phyloP scores from a whole-genome alignment of 30 jellyfish, hydroid and myxozoan species.

The Hydra vulgaris region DNA sequence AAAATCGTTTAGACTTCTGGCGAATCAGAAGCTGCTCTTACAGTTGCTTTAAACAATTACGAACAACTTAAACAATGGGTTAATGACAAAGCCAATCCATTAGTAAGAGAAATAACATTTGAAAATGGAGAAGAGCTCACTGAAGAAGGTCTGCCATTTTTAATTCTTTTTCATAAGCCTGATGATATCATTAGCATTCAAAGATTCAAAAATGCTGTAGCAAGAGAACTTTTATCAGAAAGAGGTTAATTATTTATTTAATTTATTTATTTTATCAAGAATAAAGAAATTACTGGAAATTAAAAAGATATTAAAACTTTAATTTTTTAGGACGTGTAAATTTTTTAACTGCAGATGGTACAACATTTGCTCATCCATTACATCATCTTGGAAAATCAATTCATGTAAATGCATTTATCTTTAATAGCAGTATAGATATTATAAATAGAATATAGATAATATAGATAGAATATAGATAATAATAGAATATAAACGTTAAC shows the following conservation, averaged over 20 bases:
- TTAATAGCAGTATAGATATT: background rate
- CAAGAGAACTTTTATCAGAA: slow-evolving; percentile 57
- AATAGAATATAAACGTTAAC: too few relatives aligned
- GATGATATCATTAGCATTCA: slow-evolving; percentile 50
- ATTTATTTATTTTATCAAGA: background rate
- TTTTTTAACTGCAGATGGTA: slow-evolving; percentile 92
- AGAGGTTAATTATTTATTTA: slow-evolving; percentile 33
- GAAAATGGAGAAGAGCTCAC: slow-evolving; percentile 98
- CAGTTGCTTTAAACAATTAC: slow-evolving; percentile 44
- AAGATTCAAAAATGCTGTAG: slow-evolving; percentile 56
- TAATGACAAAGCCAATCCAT: slow-evolving; percentile 79
- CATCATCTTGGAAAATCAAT: slow-evolving; percentile 80
- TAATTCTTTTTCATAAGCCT: slow-evolving; percentile 75
- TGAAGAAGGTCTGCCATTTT: slow-evolving; percentile 97
- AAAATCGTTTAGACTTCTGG: slow-evolving; percentile 46
- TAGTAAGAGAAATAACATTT: slow-evolving; percentile 90
- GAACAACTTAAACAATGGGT: slow-evolving; percentile 77
- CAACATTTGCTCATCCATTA: slow-evolving; percentile 80
- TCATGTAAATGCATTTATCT: slow-evolving; percentile 32
- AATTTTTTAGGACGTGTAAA: slow-evolving; percentile 44
- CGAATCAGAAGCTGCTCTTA: slow-evolving; percentile 56
- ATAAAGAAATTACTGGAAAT: background rate
- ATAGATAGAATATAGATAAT: too few relatives aligned
- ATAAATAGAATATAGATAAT: background rate
- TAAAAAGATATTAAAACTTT: background rate